Evolutionary conservation across 1,140 invertebrate species (phyloP), one percentile per base, ranked within the genome.

Genomic region (Thaumatotibia leucotreta): DNA sequence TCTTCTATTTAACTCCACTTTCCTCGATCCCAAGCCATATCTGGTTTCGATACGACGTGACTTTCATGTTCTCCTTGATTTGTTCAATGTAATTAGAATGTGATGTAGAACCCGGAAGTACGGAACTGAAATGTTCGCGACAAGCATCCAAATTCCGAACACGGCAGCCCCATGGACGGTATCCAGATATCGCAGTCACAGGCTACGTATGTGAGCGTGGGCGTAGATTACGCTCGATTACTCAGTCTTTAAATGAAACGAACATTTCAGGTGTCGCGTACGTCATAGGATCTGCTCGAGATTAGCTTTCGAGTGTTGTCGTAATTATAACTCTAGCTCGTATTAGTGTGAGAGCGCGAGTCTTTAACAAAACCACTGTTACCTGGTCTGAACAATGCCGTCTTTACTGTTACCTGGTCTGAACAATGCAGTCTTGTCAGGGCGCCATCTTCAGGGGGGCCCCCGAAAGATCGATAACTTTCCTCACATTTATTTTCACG

Each of bases 271-370:
- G 64, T 67, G 50, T 73, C 72, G 66, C 52, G 54, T 69, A 82
- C 85, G 85, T 86, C 80, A 85, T 69, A 73, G 68, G 82, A 82
- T 85, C 70, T 80, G 73, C 69, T 67, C 70, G 69, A 80, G 76
- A 85, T 84, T 84, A 83, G 68, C 74, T 82, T 72, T 83, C 76
- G 76, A 81, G 79, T 79, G 79, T 69, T 63, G 63, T 76, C 63
- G 77, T 84, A 86, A 87, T 88, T 84, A 84, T 88, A 86, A 83
- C 78, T 68, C 77, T 87, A 84, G 83, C 9, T 1, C 0, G 0
- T 45, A 45, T 45, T 45, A 20, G 8, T 45, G 39, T 8, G 39
- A 14, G 5, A 20, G 4, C 17, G 14, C 5, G 11, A 39, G 10
- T 14, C 14, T 11, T 14, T 39, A 6, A 20, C 9, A 17, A 45